These are phyloP conservation scores for Ormyrus labotus DNA, from an alignment of 2,888 invertebrate species.

Conservation along the genomic window DNA sequence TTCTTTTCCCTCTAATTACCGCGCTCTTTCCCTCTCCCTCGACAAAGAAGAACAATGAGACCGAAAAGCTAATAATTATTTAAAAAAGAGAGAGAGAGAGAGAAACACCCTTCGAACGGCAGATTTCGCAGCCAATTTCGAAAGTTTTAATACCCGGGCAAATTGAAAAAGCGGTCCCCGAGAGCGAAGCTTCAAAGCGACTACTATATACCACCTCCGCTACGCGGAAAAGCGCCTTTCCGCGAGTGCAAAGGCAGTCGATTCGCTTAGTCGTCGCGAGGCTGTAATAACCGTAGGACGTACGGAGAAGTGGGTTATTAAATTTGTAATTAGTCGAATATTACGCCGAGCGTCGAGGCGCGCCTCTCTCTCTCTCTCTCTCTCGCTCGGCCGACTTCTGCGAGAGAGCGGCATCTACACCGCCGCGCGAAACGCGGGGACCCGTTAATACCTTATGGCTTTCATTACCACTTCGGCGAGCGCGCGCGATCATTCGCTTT, in stretches of 20 bases:
- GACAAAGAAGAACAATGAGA: no score
- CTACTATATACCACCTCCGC: no score
- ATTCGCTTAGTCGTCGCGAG: constrained; percentile 64
- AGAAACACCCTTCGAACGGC: no score
- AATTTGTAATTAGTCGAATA: constrained; percentile 74
- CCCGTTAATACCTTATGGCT: constrained; percentile 67
- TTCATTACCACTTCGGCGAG: constrained; percentile 65
- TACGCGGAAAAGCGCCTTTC: no score
- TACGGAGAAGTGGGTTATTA: constrained; percentile 67
- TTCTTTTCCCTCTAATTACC: constrained; percentile 48
- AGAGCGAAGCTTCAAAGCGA: no score
- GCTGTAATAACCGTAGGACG: constrained; percentile 67
- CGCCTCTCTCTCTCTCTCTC: constrained; percentile 49
- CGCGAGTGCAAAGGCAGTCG: constrained; percentile 50
- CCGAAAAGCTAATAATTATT: no score
- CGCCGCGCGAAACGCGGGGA: constrained; percentile 21
- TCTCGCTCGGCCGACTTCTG: constrained; percentile 6
- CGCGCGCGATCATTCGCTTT: constrained; percentile 7
- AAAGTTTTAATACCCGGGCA: no score
- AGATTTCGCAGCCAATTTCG: no score
- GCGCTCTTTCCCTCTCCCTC: constrained; percentile 20
- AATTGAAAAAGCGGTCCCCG: no score
- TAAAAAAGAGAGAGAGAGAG: no score
- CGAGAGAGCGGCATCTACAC: not conserved
- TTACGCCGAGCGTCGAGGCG: constrained; percentile 63